These are phyloP conservation scores for Melospiza georgiana DNA, from an alignment of 2,113 vertebrate species.

Conservation along the genomic window DNA sequence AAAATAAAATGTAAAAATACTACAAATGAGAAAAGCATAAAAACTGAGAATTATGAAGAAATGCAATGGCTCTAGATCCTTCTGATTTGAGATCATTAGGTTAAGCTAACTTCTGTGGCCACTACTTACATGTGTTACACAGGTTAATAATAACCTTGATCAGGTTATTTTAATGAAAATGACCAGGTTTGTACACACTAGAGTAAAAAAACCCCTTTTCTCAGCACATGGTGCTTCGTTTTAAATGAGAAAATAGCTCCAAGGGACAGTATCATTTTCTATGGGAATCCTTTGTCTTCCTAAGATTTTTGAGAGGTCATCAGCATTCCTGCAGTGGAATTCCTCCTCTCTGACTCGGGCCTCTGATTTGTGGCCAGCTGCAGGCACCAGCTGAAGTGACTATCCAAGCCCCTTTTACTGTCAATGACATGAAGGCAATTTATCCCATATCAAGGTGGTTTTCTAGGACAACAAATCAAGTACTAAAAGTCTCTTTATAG, in stretches of 20 bases:
- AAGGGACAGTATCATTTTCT: neutral
- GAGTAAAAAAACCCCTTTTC: neutral
- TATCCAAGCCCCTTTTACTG: neutral
- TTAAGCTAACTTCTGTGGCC: conserved; percentile 3
- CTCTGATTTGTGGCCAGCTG: neutral
- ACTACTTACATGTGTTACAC: neutral
- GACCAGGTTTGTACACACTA: neutral
- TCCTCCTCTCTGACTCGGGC: neutral
- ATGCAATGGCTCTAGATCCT: neutral
- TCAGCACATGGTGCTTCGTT: neutral
- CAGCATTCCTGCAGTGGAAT: neutral
- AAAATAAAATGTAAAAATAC: conserved; percentile 11
- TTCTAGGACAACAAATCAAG: neutral
- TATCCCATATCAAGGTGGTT: neutral
- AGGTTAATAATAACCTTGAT: neutral
- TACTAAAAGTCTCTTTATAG: neutral
- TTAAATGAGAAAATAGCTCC: neutral
- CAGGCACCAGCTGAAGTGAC: neutral
- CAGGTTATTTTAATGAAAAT: neutral
- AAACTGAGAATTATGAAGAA: neutral
- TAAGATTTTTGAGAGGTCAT: neutral
- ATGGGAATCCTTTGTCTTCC: neutral
- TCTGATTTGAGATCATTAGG: neutral
- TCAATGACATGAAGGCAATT: neutral
- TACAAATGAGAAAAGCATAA: neutral